A percentile compares a stretch with the other conserved stretches of the same genome.
Conservation (phyloP, 2,888 invertebrate genomes). For the Pachliopta kotzebuea region DNA sequence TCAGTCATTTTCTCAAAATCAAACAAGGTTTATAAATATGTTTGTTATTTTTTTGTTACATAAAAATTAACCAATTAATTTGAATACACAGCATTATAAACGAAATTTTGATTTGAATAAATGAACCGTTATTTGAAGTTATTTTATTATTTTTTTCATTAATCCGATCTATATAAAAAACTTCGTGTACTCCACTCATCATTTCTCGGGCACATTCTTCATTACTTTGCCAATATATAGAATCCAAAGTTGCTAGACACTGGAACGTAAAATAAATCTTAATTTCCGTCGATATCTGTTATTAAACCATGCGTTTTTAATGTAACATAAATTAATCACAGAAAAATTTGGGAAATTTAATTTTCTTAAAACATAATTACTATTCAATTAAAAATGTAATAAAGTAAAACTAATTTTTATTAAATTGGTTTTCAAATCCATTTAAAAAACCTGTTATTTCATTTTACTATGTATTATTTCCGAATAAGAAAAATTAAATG, state of each 20-base stretch:
- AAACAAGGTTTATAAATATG: neutral
- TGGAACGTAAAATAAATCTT: slow-evolving; percentile 38
- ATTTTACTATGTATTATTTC: neutral
- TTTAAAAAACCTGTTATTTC: too few species aligned
- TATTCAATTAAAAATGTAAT: too few species aligned
- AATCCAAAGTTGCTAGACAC: slow-evolving; percentile 51
- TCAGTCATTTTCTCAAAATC: neutral
- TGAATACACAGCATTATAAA: neutral
- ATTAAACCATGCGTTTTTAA: neutral
- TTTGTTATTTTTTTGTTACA: neutral
- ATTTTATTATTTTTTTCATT: neutral
- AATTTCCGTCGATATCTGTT: neutral
- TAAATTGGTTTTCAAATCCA: too few species aligned
- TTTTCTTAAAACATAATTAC: too few species aligned
- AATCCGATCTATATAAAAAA: slow-evolving; percentile 5
- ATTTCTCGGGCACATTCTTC: slow-evolving; percentile 44
- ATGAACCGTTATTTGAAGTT: neutral
- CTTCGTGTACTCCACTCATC: slow-evolving; percentile 29
- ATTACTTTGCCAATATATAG: slow-evolving; percentile 52
- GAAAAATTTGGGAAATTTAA: too few species aligned
- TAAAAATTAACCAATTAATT: neutral
- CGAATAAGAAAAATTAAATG: neutral
- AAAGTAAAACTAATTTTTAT: too few species aligned
- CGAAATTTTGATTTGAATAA: neutral
- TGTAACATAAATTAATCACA: too few species aligned